Evolutionary conservation across 92 coral and sea anemone genomes (phyloP), one percentile per base, ranked within the genome.

Genomic region (Ricordea florida): DNA sequence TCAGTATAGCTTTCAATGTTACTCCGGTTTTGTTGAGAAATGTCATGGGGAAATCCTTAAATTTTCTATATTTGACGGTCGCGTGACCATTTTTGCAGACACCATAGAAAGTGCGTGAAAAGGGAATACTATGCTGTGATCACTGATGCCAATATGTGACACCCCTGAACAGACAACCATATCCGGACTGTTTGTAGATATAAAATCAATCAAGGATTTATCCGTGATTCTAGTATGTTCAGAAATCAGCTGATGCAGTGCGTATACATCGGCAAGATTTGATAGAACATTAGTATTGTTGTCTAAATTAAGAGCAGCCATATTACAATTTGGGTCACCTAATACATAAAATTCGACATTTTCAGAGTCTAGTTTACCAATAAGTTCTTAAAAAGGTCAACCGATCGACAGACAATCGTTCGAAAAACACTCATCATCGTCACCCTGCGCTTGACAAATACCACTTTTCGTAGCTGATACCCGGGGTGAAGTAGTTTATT

Each of bases 141-240:
- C n/a, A 20, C n/a, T n/a, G n/a, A n/a, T n/a, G n/a, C n/a, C n/a
- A n/a, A n/a, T n/a, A n/a, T 57, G 79, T 6, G 64, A 59, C 28
- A 81, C 82, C 33, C 87, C 81, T 18, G 87, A 61, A 58, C 74
- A 41, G 32, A 49, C 66, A 23, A 81, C 66, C 53, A 40, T 74
- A 29, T 82, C 76, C 0, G 82, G 82, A 53, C 28, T 38, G 15
- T 63, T 82, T 28, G 76, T 73, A 51, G 62, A 84, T 20, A 57
- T 45, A 22, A 84, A 37, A 69, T 84, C 89, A 37, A 84, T 77
- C 49, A 77, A 66, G 10, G 79, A 52, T 49, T 33, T 57, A 1
- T 77, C 61, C 16, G 89, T 78, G 9, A 67, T 38, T 57, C 89
- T 31, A 53, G 89, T 76, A 27, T 55, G 85, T 20, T 84, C 85